These are phyloP conservation scores for Ptychobarbus kaznakovi DNA, from an alignment of 2,797 vertebrate species.

Conservation along the genomic window DNA sequence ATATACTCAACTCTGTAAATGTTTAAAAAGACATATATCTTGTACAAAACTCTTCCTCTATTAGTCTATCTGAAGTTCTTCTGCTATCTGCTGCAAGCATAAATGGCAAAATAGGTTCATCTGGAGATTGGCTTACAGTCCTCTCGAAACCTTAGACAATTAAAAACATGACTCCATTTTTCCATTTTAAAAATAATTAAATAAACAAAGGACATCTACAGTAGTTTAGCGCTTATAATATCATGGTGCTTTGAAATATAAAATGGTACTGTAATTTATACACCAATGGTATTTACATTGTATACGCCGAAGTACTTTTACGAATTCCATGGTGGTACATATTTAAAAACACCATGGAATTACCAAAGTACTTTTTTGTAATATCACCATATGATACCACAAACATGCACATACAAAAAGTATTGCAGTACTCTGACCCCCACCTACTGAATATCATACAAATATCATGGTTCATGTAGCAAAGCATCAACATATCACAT, in stretches of 20 bases:
- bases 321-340: neutral
- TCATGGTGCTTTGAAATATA: neutral
- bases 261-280: neutral
- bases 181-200: too few relatives aligned
- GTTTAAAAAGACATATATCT: slow-evolving; percentile 8
- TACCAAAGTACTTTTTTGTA: neutral
- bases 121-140: neutral
- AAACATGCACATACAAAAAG: neutral
- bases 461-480: too few relatives aligned
- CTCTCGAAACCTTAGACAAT: neutral
- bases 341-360: neutral
- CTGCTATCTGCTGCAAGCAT: neutral
- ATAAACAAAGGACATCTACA: too few relatives aligned
- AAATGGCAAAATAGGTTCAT: neutral
- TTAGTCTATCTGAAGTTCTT: neutral
- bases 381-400: neutral
- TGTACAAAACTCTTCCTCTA: neutral
- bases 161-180: neutral
- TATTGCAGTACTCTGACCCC: neutral
- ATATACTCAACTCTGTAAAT: neutral
- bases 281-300: neutral
- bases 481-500: too few relatives aligned
- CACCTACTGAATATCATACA: too few relatives aligned
- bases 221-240: too few relatives aligned
- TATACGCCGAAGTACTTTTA: neutral